A percentile compares a stretch with the other conserved stretches of the same genome.
phyloP scores from a whole-genome alignment of 2,113 vertebrate genomes.

The Chionomys nivalis region DNA sequence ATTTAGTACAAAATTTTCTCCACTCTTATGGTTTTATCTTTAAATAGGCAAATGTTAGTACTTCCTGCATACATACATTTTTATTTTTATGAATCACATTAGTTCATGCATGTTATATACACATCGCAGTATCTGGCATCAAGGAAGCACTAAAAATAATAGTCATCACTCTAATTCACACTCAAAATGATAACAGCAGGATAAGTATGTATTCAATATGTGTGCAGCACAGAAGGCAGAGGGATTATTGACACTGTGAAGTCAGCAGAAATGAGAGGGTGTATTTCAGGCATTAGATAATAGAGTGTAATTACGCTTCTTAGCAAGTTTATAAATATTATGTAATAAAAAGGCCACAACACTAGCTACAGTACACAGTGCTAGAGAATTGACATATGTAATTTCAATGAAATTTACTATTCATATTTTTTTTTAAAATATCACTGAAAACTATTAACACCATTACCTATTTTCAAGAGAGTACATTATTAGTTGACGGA shows the following conservation, averaged over 20 bases:
- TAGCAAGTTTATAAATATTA: neutral
- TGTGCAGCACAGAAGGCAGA: neutral
- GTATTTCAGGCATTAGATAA: neutral
- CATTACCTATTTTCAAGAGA: neutral
- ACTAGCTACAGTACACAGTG: neutral
- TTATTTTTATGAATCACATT: constrained; percentile 54
- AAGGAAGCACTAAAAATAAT: constrained; percentile 24
- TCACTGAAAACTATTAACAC: neutral
- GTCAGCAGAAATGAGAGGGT: neutral
- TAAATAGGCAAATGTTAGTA: constrained; percentile 8
- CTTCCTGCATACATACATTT: neutral
- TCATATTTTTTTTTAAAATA: neutral
- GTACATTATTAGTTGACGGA: neutral
- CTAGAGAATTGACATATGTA: neutral
- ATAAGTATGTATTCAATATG: constrained; percentile 28
- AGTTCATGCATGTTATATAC: constrained; percentile 51
- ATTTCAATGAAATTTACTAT: neutral
- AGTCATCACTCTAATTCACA: constrained; percentile 64
- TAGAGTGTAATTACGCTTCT: neutral
- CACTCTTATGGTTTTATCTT: constrained; percentile 7
- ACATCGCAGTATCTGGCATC: constrained; percentile 41
- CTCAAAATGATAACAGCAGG: constrained; percentile 47
- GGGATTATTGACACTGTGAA: neutral
- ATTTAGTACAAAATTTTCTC: constrained; percentile 20
- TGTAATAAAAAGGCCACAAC: neutral